Conservation (phyloP, 2,797 vertebrate species). For the Dallia pectoralis region DNA sequence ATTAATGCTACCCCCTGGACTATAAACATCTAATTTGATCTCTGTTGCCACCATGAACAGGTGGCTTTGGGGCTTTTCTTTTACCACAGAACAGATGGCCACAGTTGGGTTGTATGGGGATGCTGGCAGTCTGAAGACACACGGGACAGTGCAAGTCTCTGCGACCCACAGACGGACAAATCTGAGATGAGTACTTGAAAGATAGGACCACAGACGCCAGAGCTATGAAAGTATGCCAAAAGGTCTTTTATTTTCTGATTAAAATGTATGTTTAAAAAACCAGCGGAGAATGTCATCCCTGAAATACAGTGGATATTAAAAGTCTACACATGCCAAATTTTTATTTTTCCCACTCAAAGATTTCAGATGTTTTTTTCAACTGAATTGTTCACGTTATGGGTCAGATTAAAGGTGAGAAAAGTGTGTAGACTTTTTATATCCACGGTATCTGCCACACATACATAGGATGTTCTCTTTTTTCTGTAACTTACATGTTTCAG, state of each 20-base stretch:
- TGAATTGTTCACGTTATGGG: too few species aligned
- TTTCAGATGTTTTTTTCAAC: too few species aligned
- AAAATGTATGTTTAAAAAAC: not conserved
- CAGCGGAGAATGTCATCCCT: not conserved
- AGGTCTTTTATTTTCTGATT: not conserved
- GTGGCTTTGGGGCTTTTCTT: slow-evolving; percentile 24
- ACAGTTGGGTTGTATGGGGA: slow-evolving; percentile 84
- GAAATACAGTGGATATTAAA: too few species aligned
- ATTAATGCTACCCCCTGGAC: not conserved
- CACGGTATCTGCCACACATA: too few species aligned
- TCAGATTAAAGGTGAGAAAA: too few species aligned
- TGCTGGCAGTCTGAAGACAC: slow-evolving; percentile 76
- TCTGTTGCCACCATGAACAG: not conserved
- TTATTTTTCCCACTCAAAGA: too few species aligned
- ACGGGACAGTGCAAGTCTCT: slow-evolving; percentile 78
- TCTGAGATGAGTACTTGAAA: slow-evolving; percentile 12
- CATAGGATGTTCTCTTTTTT: too few species aligned
- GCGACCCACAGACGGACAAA: slow-evolving; percentile 48
- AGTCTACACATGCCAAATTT: too few species aligned
- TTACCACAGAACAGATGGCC: slow-evolving; percentile 85
- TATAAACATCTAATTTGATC: not conserved
- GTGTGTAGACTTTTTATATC: too few species aligned
- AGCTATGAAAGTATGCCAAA: not conserved
- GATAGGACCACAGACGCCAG: not conserved
- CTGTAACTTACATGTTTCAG: slow-evolving; percentile 32